phyloP scores from a whole-genome alignment of 30 jellyfish, hydroid and myxozoan genomes.

The Aurelia sp. region DNA sequence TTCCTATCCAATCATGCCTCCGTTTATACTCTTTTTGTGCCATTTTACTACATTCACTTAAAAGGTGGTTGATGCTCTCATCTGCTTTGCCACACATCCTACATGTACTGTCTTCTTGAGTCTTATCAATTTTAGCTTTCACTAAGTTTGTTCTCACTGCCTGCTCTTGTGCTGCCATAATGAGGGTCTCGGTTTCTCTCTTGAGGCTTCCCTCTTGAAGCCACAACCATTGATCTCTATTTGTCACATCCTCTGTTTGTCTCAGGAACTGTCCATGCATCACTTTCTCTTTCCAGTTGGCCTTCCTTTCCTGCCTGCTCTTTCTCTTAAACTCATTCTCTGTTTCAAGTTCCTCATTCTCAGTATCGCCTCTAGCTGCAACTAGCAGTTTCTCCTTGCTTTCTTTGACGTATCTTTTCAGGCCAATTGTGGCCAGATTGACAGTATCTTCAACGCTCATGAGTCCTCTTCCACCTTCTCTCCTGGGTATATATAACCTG shows the following conservation, averaged over 20 bases:
- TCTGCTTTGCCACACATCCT: not conserved
- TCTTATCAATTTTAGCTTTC: slow-evolving; percentile 47
- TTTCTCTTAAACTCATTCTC: slow-evolving; percentile 1
- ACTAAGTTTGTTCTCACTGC: slow-evolving; percentile 49
- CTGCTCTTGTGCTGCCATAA: slow-evolving; percentile 50
- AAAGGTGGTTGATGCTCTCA: slow-evolving; percentile 47
- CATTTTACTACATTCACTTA: slow-evolving; percentile 21
- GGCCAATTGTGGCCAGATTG: not conserved
- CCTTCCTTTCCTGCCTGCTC: too few species aligned
- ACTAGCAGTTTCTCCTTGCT: slow-evolving; percentile 19
- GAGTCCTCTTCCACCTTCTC: slow-evolving; percentile 20
- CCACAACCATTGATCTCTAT: slow-evolving; percentile 13
- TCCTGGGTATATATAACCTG: slow-evolving; percentile 3
- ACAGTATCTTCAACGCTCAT: not conserved
- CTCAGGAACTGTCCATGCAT: too few species aligned
- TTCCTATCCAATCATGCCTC: too few species aligned
- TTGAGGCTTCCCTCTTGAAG: slow-evolving; percentile 34
- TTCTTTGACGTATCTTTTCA: slow-evolving; percentile 7
- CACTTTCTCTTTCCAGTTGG: too few species aligned
- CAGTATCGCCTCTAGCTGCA: not conserved
- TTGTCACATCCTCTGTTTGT: not conserved
- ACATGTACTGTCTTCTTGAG: slow-evolving; percentile 43
- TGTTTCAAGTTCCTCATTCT: not conserved
- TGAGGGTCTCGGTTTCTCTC: slow-evolving; percentile 41
- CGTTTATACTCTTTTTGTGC: not conserved